These are phyloP conservation scores for Ruditapes philippinarum DNA, from an alignment of 1,140 invertebrate genomes.

Conservation along the genomic window DNA sequence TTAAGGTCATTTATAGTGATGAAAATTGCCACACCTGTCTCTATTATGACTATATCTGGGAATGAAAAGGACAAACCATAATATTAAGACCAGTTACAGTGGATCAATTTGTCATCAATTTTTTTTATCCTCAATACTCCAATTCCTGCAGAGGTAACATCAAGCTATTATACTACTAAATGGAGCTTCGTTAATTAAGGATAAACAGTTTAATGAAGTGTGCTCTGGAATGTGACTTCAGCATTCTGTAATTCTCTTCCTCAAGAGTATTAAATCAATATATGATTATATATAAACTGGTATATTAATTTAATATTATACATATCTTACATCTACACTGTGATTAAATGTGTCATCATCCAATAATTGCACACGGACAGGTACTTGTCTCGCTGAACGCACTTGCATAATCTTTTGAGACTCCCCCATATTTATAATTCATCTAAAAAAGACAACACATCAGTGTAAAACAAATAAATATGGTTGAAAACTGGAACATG, in stretches of 20 bases:
- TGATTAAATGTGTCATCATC: conserved; percentile 58
- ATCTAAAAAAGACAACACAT: background rate
- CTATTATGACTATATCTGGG: no score
- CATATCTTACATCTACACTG: conserved; percentile 48
- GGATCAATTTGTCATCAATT: no score
- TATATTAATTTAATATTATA: background rate
- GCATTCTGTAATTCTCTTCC: background rate
- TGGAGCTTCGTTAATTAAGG: background rate
- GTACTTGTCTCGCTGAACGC: conserved; percentile 56
- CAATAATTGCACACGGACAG: conserved; percentile 17
- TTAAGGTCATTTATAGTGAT: no score
- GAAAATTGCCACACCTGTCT: no score
- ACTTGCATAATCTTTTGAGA: conserved; percentile 44
- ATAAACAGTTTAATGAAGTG: background rate
- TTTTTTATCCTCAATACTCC: no score
- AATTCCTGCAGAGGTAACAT: no score
- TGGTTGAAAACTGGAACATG: background rate
- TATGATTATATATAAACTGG: background rate
- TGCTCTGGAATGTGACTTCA: background rate
- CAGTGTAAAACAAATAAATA: background rate
- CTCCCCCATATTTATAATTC: conserved; percentile 31
- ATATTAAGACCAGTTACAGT: no score
- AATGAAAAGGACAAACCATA: no score
- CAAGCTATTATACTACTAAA: no score
- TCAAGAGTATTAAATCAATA: background rate